A percentile compares a stretch with the other conserved stretches of the same genome.
phyloP scores from a whole-genome alignment of 2,888 invertebrate genomes.

The Desoria tigrina region DNA sequence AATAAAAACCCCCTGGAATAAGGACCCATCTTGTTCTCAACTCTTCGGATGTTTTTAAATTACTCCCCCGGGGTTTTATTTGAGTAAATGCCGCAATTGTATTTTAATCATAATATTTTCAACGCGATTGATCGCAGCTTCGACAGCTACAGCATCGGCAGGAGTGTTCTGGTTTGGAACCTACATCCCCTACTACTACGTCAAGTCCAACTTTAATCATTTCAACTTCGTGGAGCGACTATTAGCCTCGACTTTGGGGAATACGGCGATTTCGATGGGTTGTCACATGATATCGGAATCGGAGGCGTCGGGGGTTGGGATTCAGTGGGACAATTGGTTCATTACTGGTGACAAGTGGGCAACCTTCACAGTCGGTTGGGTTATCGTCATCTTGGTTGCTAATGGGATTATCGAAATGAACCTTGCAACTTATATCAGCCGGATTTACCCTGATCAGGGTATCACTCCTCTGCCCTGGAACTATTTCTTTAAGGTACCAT shows the following conservation, averaged over 20 bases:
- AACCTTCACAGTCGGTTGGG: constrained; percentile 24
- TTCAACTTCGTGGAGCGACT: constrained; percentile 16
- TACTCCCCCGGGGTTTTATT: too few relatives aligned
- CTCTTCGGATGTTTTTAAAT: too few relatives aligned
- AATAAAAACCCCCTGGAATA: too few relatives aligned
- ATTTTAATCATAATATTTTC: too few relatives aligned
- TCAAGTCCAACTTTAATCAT: constrained; percentile 18
- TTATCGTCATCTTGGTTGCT: constrained; percentile 13
- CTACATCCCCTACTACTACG: constrained; percentile 32
- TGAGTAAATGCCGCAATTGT: too few relatives aligned
- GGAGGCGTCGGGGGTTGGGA: constrained; percentile 11
- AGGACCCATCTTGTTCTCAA: too few relatives aligned
- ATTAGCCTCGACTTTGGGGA: constrained; percentile 8
- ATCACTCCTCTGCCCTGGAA: constrained; percentile 29
- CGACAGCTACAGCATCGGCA: constrained; percentile 29
- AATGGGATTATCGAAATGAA: constrained; percentile 14
- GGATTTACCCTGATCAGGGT: constrained; percentile 23
- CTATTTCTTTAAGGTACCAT: constrained; percentile 24
- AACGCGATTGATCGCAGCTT: too few relatives aligned
- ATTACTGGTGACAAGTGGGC: background rate
- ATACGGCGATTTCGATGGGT: constrained; percentile 31
- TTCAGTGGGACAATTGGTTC: background rate
- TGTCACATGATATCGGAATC: constrained; percentile 29
- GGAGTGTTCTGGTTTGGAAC: constrained; percentile 24
- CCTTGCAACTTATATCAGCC: constrained; percentile 18